A percentile compares a stretch with the other conserved stretches of the same genome.
Evolutionary conservation across 2,797 vertebrate species (phyloP).

Genomic region (Meriones psammophilus): DNA sequence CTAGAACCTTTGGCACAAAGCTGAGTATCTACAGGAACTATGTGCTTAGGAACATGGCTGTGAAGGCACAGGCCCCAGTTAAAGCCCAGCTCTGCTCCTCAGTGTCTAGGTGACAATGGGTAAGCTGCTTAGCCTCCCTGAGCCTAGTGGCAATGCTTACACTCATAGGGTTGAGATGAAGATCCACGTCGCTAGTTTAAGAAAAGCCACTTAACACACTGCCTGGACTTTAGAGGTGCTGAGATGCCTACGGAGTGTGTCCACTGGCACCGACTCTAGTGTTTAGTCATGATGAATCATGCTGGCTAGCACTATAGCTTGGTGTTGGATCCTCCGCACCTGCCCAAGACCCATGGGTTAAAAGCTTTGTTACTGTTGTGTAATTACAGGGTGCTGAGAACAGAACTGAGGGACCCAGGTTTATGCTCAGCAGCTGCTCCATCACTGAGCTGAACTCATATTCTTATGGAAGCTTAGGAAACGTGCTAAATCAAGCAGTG

Average conservation of each 20-base stretch:
- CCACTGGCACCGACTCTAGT: background rate
- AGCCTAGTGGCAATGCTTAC: background rate
- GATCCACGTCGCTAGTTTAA: background rate
- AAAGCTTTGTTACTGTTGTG: background rate
- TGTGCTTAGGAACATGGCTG: background rate
- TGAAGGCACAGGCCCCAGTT: background rate
- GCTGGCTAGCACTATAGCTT: background rate
- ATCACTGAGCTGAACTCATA: background rate
- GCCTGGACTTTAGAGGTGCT: conserved; percentile 34
- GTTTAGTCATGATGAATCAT: conserved; percentile 12
- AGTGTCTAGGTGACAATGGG: background rate
- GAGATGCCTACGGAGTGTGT: background rate
- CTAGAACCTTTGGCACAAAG: conserved; percentile 47
- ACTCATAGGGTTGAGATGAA: background rate
- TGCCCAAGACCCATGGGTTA: background rate
- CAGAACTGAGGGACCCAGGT: background rate
- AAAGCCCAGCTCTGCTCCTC: background rate
- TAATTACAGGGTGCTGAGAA: background rate
- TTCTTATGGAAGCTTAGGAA: conserved; percentile 9
- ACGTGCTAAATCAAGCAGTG: background rate
- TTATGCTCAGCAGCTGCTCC: background rate
- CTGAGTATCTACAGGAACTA: background rate
- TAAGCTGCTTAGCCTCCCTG: background rate
- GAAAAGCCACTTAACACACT: background rate
- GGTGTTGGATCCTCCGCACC: too few species aligned